These are phyloP conservation scores for Ceratosolen fusciceps DNA, from an alignment of 1,140 invertebrate genomes.

Conservation along the genomic window DNA sequence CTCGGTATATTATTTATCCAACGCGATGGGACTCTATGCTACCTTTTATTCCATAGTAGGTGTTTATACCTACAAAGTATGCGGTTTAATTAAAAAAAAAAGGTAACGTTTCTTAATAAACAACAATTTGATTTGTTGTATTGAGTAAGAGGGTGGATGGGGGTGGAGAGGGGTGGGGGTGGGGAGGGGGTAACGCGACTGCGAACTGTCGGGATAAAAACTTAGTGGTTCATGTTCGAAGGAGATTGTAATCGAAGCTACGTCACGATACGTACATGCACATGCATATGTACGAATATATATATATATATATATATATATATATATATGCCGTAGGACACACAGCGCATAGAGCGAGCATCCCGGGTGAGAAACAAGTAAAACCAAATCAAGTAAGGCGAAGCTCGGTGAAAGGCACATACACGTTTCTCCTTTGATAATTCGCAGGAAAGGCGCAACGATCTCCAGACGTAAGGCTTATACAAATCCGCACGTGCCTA, in stretches of 20 bases:
- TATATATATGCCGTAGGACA: too few species aligned
- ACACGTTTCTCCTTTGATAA: conserved; percentile 22
- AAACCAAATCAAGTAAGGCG: not conserved
- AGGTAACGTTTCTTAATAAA: too few species aligned
- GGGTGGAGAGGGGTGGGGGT: not conserved
- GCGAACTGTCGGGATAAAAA: not conserved
- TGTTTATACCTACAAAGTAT: too few species aligned
- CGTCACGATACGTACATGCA: not conserved
- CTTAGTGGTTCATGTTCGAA: not conserved
- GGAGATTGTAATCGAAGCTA: conserved; percentile 3
- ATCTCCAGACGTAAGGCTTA: not conserved
- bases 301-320: too few species aligned
- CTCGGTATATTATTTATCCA: too few species aligned
- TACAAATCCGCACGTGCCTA: not conserved
- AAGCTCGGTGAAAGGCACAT: not conserved
- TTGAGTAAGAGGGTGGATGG: not conserved
- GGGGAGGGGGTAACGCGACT: not conserved
- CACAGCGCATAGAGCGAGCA: not conserved
- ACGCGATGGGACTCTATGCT: too few species aligned
- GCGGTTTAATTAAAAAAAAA: too few species aligned
- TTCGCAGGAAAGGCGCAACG: not conserved
- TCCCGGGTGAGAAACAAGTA: not conserved
- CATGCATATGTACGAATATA: too few species aligned
- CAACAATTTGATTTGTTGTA: not conserved
- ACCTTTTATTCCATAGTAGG: too few species aligned